A percentile compares a stretch with the other conserved stretches of the same genome.
Evolutionary conservation across 2,888 invertebrate species (phyloP).

Genomic region (Drosophila kanekoi): DNA sequence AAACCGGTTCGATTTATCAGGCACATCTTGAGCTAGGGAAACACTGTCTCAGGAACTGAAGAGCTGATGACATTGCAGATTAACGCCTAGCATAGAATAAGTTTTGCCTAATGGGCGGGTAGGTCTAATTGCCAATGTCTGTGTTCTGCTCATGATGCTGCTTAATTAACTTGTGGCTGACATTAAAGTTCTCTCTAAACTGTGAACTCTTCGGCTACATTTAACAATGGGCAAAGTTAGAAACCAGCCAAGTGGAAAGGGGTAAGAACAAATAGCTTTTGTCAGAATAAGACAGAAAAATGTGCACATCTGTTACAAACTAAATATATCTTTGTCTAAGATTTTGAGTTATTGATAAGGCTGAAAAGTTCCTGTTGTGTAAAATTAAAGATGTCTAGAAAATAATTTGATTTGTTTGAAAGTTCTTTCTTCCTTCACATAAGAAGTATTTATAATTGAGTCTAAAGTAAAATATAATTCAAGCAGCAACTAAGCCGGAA

Average conservation of each 20-base stretch:
- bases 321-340: neutral
- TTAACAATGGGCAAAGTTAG: conserved; percentile 20
- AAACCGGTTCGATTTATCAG: conserved; percentile 63
- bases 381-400: too few species aligned
- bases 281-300: neutral
- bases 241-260: conserved; percentile 35
- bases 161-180: conserved; percentile 59
- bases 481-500: neutral
- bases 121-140: conserved; percentile 30
- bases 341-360: neutral
- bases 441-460: too few species aligned
- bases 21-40: conserved; percentile 30
- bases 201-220: conserved; percentile 21
- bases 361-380: neutral
- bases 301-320: neutral
- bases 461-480: neutral
- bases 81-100: conserved; percentile 35
- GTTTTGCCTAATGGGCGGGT: conserved; percentile 13
- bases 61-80: conserved; percentile 55
- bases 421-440: too few species aligned
- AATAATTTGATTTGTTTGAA: too few species aligned
- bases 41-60: conserved; percentile 28
- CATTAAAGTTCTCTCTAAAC: conserved; percentile 30
- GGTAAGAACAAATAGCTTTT: neutral
- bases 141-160: conserved; percentile 19